These are phyloP conservation scores for Alviniconcha strummeri DNA, from an alignment of 2,888 invertebrate genomes.

Conservation along the genomic window DNA sequence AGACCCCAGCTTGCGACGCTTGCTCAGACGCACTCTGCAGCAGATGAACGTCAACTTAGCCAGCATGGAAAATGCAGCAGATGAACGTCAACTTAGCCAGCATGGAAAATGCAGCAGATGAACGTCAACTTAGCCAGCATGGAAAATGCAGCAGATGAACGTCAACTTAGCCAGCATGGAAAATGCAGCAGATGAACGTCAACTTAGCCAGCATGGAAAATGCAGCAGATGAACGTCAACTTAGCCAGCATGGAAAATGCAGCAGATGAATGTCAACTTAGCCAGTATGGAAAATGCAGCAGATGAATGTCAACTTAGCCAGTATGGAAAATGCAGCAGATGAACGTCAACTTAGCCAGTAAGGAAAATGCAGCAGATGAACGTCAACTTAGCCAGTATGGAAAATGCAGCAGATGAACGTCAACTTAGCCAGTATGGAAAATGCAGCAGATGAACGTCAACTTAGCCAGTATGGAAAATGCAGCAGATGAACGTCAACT, in stretches of 20 bases:
- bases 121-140: no score
- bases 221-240: constrained; percentile 60
- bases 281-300: no score
- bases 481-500: constrained; percentile 1
- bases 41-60: background rate
- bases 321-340: no score
- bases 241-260: no score
- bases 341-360: no score
- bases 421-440: no score
- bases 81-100: background rate
- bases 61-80: no score
- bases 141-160: constrained; percentile 67
- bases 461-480: constrained; percentile 69
- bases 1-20: constrained; percentile 85
- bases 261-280: background rate
- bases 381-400: no score
- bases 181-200: constrained; percentile 63
- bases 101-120: no score
- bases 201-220: no score
- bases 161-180: no score
- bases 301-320: background rate
- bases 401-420: constrained; percentile 66
- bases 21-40: constrained; percentile 91
- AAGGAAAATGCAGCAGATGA: constrained; percentile 70
- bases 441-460: constrained; percentile 62